These are phyloP conservation scores for Tinea pellionella DNA, from an alignment of 2,888 invertebrate genomes.

Conservation along the genomic window DNA sequence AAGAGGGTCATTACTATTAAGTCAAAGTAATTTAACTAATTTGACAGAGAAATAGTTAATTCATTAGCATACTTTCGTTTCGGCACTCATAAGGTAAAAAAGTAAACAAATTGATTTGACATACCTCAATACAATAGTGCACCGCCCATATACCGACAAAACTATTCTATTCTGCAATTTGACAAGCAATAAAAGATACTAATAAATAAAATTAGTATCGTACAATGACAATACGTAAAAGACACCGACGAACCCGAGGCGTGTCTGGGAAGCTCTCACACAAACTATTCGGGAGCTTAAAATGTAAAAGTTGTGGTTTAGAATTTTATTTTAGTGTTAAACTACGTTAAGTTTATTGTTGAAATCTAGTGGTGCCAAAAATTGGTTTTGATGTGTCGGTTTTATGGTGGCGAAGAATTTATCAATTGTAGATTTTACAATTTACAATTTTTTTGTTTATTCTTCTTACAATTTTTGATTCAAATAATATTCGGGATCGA, in stretches of 20 bases:
- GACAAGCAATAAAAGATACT: conserved; percentile 46
- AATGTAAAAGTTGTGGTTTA: not conserved
- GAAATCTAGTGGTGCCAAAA: not conserved
- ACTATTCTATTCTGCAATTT: conserved; percentile 45
- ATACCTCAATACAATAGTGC: conserved; percentile 32
- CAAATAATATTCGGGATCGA: no score
- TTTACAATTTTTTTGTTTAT: no score
- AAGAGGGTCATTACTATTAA: no score
- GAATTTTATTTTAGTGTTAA: not conserved
- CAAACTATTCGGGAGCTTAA: not conserved
- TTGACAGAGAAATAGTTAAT: not conserved
- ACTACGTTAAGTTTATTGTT: not conserved
- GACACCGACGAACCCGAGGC: conserved; percentile 33
- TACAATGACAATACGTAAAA: conserved; percentile 35
- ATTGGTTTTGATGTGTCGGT: not conserved
- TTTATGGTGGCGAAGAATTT: not conserved
- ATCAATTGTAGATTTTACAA: no score
- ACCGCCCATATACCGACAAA: conserved; percentile 36
- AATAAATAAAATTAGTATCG: conserved; percentile 64
- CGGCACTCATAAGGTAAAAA: not conserved
- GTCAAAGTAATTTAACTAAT: no score
- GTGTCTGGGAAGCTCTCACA: conserved; percentile 20
- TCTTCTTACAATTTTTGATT: no score
- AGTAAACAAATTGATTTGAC: conserved; percentile 40
- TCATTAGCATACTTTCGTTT: conserved; percentile 8